Evolutionary conservation across 2,113 vertebrate species (phyloP).

Genomic region (Gymnogyps californianus): DNA sequence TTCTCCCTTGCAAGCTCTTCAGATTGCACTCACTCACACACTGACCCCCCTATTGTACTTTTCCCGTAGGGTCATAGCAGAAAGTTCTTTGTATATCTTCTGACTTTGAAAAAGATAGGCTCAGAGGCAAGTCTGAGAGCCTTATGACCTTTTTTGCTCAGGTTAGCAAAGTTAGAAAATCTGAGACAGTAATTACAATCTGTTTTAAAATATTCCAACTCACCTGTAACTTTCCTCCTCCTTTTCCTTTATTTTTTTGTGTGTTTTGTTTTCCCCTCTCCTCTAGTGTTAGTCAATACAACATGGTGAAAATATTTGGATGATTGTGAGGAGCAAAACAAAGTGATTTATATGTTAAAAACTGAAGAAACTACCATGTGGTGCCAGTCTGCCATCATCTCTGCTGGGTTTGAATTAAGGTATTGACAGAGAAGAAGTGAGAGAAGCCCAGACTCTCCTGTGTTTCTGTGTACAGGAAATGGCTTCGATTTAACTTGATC

Average conservation of each 20-base stretch:
- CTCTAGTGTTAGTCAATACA: neutral
- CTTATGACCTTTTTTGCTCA: neutral
- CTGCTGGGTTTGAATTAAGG: neutral
- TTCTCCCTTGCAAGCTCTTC: neutral
- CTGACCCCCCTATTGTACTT: neutral
- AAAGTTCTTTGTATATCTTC: neutral
- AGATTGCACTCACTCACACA: neutral
- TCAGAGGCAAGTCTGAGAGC: neutral
- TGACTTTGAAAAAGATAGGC: neutral
- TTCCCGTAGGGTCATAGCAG: neutral
- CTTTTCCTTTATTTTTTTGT: neutral
- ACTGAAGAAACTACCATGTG: neutral
- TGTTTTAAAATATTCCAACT: neutral
- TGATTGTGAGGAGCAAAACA: neutral
- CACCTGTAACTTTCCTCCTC: fast-evolving
- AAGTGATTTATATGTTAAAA: neutral
- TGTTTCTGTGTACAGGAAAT: neutral
- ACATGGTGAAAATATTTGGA: neutral
- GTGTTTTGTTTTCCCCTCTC: neutral
- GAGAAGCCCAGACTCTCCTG: neutral
- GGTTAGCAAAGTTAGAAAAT: neutral
- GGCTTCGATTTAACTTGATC: neutral
- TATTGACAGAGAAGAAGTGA: neutral
- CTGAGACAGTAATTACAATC: neutral
- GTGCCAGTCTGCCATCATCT: neutral